Base-by-base conservation (phyloP, 2,888 invertebrate species). In the Marronus borbonicus region DNA sequence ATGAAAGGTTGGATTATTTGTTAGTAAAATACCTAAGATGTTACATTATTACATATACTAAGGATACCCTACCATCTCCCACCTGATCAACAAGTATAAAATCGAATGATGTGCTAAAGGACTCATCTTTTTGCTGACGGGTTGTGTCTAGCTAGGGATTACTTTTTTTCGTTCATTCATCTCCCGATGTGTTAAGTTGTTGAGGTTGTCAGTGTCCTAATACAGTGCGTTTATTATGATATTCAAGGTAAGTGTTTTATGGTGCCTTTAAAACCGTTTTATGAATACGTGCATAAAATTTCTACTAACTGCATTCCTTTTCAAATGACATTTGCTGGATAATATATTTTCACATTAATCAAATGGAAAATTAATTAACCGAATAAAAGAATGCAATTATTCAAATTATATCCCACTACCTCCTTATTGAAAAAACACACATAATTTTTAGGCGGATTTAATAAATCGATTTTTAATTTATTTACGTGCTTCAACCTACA, bases 41-140 rank as follows among this genome's bases (percentile, higher is more conserved):
- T 85, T 86, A 86, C 84, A 86, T 82, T 86, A 86, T 85, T 86
- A 85, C 84, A 85, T 81, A 85, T 85, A 85, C 81, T 83, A 84
- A 84, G 84, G 85, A 69, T 82, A 82, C 85, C 85, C 86, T 85
- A 81, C 82, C 83, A 83, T 85, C 86, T 86, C 87, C 86, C 86
- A 86, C 86, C 85, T 83, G 82, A 79, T 80, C 82, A 80, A 81
- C 83, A 82, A 82, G 85, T 87, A 87, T 87, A 87, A 86, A 87
- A 86, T 86, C 84, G 83, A 84, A 83, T 85, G 85, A 83, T 85
- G 80, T 79, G 80, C 82, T 85, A 85, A 85, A 85, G 82, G 84
- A 85, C 84, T 83, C 86, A 86, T 86, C 86, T 84, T 85, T 84
- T 85, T 84, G 80, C 82, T 77, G 79, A 72, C 77, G 77, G 78